Percentiles rank a stretch among this genome's conserved stretches.
Evolutionary conservation across 2,113 vertebrate species (phyloP).

Genomic region (Trematocara zebra): DNA sequence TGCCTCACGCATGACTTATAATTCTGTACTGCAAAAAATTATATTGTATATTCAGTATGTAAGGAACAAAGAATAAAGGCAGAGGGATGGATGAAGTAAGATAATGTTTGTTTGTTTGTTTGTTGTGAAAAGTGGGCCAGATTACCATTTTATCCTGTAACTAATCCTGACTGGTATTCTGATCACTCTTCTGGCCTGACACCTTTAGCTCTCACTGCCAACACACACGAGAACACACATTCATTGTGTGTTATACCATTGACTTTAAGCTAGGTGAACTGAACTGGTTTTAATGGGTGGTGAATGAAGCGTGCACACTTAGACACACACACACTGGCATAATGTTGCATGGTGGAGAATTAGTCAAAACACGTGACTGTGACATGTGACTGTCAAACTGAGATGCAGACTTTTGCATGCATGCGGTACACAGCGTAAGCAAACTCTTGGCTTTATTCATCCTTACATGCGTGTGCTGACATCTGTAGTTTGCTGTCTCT

Average conservation of each 20-base stretch:
- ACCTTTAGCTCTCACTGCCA: not conserved
- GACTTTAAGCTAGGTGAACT: not conserved
- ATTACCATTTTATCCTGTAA: conserved; percentile 31
- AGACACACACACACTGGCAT: not conserved
- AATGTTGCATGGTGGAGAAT: not conserved
- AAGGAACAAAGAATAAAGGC: not conserved
- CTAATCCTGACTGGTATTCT: conserved; percentile 60
- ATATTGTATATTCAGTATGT: not conserved
- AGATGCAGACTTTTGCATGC: not conserved
- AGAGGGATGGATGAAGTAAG: not conserved
- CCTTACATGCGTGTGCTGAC: not conserved
- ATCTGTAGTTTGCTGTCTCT: not conserved
- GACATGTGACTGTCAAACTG: not conserved
- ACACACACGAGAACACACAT: not conserved
- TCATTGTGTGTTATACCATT: not conserved
- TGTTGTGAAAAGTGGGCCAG: conserved; percentile 24
- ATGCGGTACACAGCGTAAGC: not conserved
- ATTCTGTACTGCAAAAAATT: not conserved
- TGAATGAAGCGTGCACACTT: not conserved
- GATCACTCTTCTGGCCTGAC: conserved; percentile 35
- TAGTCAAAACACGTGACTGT: not conserved
- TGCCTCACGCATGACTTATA: not conserved
- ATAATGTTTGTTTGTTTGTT: conserved; percentile 11
- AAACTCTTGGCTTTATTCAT: not conserved
- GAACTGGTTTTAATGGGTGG: not conserved